Percentiles rank a stretch among this genome's conserved stretches.
phyloP scores from a whole-genome alignment of 35 echinoderm and acorn worm species.

The Holothuria glaberrima region DNA sequence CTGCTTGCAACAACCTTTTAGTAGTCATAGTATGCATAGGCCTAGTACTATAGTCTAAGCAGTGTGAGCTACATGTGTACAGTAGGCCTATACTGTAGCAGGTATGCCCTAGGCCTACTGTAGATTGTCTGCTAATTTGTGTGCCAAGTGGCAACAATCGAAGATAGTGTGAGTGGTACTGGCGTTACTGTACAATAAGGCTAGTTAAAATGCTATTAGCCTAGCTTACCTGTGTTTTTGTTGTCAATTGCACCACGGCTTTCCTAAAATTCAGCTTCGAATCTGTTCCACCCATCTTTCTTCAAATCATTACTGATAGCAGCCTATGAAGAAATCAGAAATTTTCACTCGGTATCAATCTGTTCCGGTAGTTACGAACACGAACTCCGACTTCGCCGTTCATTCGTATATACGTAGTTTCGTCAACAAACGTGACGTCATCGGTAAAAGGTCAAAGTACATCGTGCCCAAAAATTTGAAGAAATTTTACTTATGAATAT shows the following conservation, averaged over 20 bases:
- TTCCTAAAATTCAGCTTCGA: slow-evolving; percentile 98
- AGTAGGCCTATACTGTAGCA: too few relatives aligned
- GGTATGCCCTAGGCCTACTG: too few relatives aligned
- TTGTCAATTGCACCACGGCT: slow-evolving; percentile 94
- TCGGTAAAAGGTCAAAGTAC: slow-evolving; percentile 53
- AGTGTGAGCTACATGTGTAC: too few relatives aligned
- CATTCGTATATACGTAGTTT: background rate
- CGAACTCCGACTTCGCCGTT: background rate
- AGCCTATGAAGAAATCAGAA: background rate
- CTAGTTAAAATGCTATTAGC: too few relatives aligned
- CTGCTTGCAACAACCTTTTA: too few relatives aligned
- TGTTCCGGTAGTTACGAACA: background rate
- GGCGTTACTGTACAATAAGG: too few relatives aligned
- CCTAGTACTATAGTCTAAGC: too few relatives aligned
- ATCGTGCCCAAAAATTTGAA: slow-evolving; percentile 47
- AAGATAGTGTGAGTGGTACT: too few relatives aligned
- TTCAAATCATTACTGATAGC: background rate
- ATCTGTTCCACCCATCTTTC: slow-evolving; percentile 91
- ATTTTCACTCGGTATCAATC: background rate
- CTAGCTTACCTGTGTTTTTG: slow-evolving; percentile 92
- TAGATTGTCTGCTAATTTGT: too few relatives aligned
- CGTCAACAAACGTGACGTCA: slow-evolving; percentile 71
- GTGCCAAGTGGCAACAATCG: too few relatives aligned
- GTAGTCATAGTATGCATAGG: too few relatives aligned
- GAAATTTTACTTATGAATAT: slow-evolving; percentile 26